These are phyloP conservation scores for Eupelmus urozonus DNA, from an alignment of 2,888 invertebrate species.

Conservation along the genomic window DNA sequence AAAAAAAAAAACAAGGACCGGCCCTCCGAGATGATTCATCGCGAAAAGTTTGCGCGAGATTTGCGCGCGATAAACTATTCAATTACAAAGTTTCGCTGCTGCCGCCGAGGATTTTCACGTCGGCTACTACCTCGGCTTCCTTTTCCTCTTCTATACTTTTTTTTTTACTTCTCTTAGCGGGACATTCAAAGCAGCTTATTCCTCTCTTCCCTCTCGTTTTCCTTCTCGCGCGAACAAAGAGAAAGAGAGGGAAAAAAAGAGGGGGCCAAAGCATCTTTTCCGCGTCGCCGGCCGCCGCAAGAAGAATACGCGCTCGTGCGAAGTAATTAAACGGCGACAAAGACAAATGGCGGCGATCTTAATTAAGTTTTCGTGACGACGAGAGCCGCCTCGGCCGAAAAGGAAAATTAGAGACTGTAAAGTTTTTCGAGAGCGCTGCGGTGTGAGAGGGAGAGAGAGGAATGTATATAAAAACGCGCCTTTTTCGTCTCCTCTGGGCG, in stretches of 20 bases:
- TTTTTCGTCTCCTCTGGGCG: not conserved
- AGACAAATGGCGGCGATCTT: constrained; percentile 59
- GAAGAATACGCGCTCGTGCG: constrained; percentile 21
- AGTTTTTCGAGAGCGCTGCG: constrained; percentile 38
- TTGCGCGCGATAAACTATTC: constrained; percentile 58
- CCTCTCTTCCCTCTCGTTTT: not conserved
- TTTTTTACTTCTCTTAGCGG: not conserved
- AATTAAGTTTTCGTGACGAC: constrained; percentile 59
- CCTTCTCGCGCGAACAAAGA: not conserved
- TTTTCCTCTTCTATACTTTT: constrained; percentile 2
- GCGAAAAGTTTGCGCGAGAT: constrained; percentile 46
- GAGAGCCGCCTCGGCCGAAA: constrained; percentile 1
- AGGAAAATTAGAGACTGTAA: constrained; percentile 54
- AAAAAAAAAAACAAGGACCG: not conserved
- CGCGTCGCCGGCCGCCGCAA: constrained; percentile 21
- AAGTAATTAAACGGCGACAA: constrained; percentile 59
- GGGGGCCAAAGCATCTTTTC: constrained; percentile 45
- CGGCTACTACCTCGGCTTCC: not conserved
- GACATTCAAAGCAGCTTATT: constrained; percentile 53
- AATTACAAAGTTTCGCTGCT: constrained; percentile 58
- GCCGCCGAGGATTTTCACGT: constrained; percentile 36
- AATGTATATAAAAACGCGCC: constrained; percentile 26
- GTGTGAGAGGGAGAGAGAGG: not conserved
- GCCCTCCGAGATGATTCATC: constrained; percentile 53
- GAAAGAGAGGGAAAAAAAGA: not conserved